A percentile compares a stretch with the other conserved stretches of the same genome.
Evolutionary conservation across 1,140 invertebrate genomes (phyloP).

Genomic region (Stratiolaelaps scimitus): DNA sequence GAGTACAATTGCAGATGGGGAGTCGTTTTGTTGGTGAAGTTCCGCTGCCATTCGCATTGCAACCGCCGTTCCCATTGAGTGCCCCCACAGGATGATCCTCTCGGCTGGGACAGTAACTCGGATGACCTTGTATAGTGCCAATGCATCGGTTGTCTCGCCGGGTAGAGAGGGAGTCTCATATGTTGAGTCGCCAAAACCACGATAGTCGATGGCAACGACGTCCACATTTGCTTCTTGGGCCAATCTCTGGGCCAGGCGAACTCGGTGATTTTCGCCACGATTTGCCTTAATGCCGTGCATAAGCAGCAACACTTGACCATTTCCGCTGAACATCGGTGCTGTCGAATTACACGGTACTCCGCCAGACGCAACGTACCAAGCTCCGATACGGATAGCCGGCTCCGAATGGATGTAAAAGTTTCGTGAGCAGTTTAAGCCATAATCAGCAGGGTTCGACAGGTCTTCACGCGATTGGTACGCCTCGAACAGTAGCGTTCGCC

Average conservation of each 20-base stretch:
- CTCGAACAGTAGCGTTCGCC: too few relatives aligned
- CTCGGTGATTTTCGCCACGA: slow-evolving; percentile 22
- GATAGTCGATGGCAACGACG: slow-evolving; percentile 31
- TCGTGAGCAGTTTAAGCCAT: slow-evolving; percentile 33
- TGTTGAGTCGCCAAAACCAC: slow-evolving; percentile 32
- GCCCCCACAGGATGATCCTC: slow-evolving; percentile 25
- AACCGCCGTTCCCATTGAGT: neutral
- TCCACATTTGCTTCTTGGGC: slow-evolving; percentile 4
- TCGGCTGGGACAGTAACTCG: slow-evolving; percentile 8
- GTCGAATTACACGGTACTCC: neutral
- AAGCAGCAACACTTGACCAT: slow-evolving; percentile 22
- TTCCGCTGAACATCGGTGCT: slow-evolving; percentile 3
- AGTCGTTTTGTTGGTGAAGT: neutral
- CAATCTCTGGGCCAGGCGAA: slow-evolving; percentile 22
- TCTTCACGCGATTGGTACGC: too few relatives aligned
- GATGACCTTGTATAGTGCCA: slow-evolving; percentile 22
- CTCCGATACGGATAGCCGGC: slow-evolving; percentile 10
- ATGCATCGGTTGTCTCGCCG: slow-evolving; percentile 26
- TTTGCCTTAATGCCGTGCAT: slow-evolving; percentile 30
- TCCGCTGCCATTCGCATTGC: neutral
- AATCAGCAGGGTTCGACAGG: slow-evolving; percentile 31
- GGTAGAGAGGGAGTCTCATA: neutral
- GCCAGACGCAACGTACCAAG: slow-evolving; percentile 30
- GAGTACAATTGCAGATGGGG: neutral
- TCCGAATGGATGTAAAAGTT: slow-evolving; percentile 23